phyloP scores from a whole-genome alignment of 2,888 invertebrate species.

The Petrophora chlorosata region DNA sequence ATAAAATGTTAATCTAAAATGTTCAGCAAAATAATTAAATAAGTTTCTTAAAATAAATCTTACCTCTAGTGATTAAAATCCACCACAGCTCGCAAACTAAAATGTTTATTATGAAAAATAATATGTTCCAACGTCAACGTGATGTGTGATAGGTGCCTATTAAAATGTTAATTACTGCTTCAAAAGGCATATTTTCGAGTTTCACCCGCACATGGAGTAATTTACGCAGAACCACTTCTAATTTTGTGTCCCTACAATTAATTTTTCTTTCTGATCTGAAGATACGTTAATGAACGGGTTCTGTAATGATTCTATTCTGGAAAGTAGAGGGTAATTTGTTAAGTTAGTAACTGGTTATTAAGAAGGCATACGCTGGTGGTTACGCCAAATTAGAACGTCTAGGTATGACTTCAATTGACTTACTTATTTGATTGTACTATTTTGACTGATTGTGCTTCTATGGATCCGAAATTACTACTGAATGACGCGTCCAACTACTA shows the following conservation, averaged over 20 bases:
- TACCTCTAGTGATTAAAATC: background rate
- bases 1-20: no score
- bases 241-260: slow-evolving; percentile 22
- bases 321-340: slow-evolving; percentile 14
- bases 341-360: slow-evolving; percentile 16
- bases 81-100: slow-evolving; percentile 1
- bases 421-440: no score
- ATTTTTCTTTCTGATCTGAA: slow-evolving; percentile 21
- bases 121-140: slow-evolving; percentile 29
- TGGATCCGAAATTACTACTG: no score
- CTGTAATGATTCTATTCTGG: slow-evolving; percentile 15
- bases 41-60: no score
- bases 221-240: slow-evolving; percentile 29
- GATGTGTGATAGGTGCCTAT: slow-evolving; percentile 32
- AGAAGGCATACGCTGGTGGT: slow-evolving; percentile 1
- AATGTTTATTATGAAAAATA: slow-evolving; percentile 30
- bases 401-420: slow-evolving; percentile 5
- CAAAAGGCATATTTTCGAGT: slow-evolving; percentile 27
- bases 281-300: slow-evolving; percentile 26
- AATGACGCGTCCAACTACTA: no score
- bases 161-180: slow-evolving; percentile 30
- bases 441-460: no score
- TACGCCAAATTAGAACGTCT: slow-evolving; percentile 1
- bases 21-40: no score
- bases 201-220: slow-evolving; percentile 30